A percentile compares a stretch with the other conserved stretches of the same genome.
Conservation (phyloP, 2,797 vertebrate genomes). For the Pempheris klunzingeri region DNA sequence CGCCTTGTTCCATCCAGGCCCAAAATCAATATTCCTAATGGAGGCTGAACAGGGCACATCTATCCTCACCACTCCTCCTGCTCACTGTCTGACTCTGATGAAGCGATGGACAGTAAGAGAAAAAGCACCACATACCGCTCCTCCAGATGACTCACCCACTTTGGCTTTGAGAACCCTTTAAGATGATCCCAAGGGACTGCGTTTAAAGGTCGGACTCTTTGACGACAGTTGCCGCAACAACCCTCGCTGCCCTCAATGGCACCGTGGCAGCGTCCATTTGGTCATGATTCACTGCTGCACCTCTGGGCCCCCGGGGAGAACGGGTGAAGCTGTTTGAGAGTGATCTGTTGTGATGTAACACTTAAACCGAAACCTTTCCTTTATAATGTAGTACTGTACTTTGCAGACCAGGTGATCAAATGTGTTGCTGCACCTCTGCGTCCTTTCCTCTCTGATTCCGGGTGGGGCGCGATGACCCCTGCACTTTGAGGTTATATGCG, state of each 20-base stretch:
- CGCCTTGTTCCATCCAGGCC: constrained; percentile 66
- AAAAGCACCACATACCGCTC: constrained; percentile 3
- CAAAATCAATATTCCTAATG: constrained; percentile 82
- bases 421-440: neutral
- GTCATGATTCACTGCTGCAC: constrained; percentile 45
- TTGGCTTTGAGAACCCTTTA: constrained; percentile 43
- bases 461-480: constrained; percentile 34
- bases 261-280: constrained; percentile 16
- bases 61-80: constrained; percentile 54
- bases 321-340: constrained; percentile 40
- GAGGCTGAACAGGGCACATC: constrained; percentile 65
- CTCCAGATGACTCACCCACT: constrained; percentile 54
- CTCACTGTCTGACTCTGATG: constrained; percentile 42
- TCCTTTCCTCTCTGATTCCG: constrained; percentile 3
- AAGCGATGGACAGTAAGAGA: constrained; percentile 26
- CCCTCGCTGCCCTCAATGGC: constrained; percentile 3
- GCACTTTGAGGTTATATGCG: constrained; percentile 26
- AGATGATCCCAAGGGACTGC: constrained; percentile 30
- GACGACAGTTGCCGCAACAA: constrained; percentile 27
- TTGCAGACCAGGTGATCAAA: constrained; percentile 16
- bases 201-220: constrained; percentile 23
- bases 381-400: constrained; percentile 33
- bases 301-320: constrained; percentile 9
- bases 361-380: constrained; percentile 47
- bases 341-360: constrained; percentile 60